A percentile compares a stretch with the other conserved stretches of the same genome.
phyloP scores from a whole-genome alignment of 1,140 invertebrate genomes.

The Dreissena polymorpha region DNA sequence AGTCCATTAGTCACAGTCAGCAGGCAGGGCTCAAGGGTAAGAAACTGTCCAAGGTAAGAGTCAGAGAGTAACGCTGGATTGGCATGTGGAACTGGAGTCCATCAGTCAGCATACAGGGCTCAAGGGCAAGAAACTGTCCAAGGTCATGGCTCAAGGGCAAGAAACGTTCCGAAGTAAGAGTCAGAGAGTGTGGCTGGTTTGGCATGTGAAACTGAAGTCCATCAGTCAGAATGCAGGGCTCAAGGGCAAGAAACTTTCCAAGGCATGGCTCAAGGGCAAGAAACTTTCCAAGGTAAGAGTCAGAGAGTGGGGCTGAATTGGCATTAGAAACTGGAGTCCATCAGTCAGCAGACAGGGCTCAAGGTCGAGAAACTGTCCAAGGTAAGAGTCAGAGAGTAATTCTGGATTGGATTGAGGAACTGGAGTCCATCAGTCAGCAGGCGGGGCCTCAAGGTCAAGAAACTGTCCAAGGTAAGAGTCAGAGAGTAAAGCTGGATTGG shows the following conservation, averaged over 20 bases:
- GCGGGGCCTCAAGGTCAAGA: no score
- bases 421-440: no score
- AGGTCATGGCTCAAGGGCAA: no score
- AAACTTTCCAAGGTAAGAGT: slow-evolving; percentile 76
- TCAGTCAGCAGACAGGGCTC: slow-evolving; percentile 79
- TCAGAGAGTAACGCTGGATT: slow-evolving; percentile 78
- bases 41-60: slow-evolving; percentile 79
- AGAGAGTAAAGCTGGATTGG: no score
- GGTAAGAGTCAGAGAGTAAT: no score
- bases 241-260: slow-evolving; percentile 81
- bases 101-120: slow-evolving; percentile 80
- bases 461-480: no score
- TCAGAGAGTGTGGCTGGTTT: slow-evolving; percentile 78
- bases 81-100: slow-evolving; percentile 81
- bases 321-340: slow-evolving; percentile 80
- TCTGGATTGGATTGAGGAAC: no score
- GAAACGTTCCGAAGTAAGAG: no score
- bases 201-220: slow-evolving; percentile 80
- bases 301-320: slow-evolving; percentile 79
- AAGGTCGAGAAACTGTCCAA: slow-evolving; percentile 81
- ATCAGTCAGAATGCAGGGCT: slow-evolving; percentile 80
- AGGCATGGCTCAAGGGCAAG: no score
- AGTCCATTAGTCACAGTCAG: slow-evolving; percentile 76
- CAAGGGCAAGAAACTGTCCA: slow-evolving; percentile 81
- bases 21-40: slow-evolving; percentile 82